Evolutionary conservation across 2,888 invertebrate species (phyloP).

Genomic region (Steromphala cineraria): DNA sequence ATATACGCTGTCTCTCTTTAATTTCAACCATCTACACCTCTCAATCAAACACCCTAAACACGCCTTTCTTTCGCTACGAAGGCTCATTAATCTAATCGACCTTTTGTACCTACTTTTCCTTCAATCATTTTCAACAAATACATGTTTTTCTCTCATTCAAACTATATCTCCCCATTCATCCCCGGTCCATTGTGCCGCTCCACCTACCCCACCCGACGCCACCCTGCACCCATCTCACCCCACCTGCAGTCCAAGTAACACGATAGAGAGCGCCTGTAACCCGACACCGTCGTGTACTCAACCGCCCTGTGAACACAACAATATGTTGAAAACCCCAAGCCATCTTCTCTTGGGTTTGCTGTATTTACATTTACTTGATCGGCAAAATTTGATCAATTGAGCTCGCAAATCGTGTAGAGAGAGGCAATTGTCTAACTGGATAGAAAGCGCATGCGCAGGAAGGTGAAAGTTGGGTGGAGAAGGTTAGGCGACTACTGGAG

Average conservation of each 20-base stretch:
- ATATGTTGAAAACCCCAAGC: constrained; percentile 10
- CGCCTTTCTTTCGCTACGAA: too few relatives aligned
- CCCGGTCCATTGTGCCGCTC: too few relatives aligned
- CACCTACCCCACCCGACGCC: too few relatives aligned
- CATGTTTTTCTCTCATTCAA: too few relatives aligned
- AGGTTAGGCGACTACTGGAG: not conserved
- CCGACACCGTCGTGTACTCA: not conserved
- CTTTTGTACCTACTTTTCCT: too few relatives aligned
- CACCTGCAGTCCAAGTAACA: not conserved
- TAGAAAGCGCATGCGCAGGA: not conserved
- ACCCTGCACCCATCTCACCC: too few relatives aligned
- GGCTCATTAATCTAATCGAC: too few relatives aligned
- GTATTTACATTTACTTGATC: constrained; percentile 15
- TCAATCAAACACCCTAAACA: too few relatives aligned
- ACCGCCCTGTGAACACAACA: constrained; percentile 6
- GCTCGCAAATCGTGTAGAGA: not conserved
- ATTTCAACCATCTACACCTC: too few relatives aligned
- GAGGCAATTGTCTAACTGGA: not conserved
- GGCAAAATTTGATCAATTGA: constrained; percentile 16
- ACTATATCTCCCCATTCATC: too few relatives aligned
- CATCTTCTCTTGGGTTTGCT: constrained; percentile 1
- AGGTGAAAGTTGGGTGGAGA: not conserved
- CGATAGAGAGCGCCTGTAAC: not conserved
- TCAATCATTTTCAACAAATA: too few relatives aligned
- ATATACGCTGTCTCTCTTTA: too few relatives aligned